Conservation (phyloP, 2,888 invertebrate genomes). For the Brachyptera putata region DNA sequence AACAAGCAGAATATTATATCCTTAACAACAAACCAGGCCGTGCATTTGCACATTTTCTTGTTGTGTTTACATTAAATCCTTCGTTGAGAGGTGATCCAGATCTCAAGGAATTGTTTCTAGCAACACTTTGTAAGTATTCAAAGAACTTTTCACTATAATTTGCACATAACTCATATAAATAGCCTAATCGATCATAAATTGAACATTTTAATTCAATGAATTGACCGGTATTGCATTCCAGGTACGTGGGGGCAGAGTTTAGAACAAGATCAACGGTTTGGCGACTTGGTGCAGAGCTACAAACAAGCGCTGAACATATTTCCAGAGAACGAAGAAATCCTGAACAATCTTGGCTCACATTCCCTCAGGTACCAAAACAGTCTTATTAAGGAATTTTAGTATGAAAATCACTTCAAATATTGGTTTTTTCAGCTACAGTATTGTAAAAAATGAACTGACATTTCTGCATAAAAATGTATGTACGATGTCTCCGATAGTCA, state of each 20-base stretch:
- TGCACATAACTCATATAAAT: not conserved
- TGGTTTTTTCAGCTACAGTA: not conserved
- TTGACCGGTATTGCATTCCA: conserved; percentile 27
- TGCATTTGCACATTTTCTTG: conserved; percentile 36
- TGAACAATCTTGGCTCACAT: conserved; percentile 50
- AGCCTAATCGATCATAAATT: not conserved
- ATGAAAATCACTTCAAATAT: not conserved
- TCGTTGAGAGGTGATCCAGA: conserved; percentile 32
- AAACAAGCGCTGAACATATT: conserved; percentile 47
- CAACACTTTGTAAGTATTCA: conserved; percentile 35
- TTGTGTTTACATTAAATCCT: conserved; percentile 39
- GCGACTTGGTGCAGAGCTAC: conserved; percentile 45
- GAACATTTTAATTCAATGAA: not conserved
- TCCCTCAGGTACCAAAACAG: conserved; percentile 47
- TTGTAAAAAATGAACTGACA: not conserved
- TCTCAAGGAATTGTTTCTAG: conserved; percentile 37
- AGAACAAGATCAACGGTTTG: conserved; percentile 40
- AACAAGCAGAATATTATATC: not conserved
- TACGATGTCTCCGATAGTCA: too few species aligned
- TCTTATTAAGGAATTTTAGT: not conserved
- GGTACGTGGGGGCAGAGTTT: conserved; percentile 39
- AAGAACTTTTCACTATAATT: not conserved
- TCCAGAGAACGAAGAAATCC: conserved; percentile 47
- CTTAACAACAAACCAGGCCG: not conserved
- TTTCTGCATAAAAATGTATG: not conserved